Evolutionary conservation across 2,888 invertebrate genomes (phyloP).

Genomic region (Cephus spinipes): DNA sequence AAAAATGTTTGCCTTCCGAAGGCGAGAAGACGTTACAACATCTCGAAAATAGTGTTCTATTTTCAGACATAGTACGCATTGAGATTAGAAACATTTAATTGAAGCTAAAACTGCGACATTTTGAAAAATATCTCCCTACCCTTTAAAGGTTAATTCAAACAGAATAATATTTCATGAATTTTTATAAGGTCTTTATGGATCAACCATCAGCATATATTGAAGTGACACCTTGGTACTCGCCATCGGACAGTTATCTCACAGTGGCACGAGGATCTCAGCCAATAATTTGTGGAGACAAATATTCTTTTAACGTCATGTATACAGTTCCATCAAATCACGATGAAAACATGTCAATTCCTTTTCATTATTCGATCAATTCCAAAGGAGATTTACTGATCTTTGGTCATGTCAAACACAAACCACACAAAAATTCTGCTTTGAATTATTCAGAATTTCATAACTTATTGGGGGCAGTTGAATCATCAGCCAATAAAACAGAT

Average conservation of each 20-base stretch:
- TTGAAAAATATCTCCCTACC: no score
- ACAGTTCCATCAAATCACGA: constrained; percentile 47
- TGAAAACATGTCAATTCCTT: constrained; percentile 49
- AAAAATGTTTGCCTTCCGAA: no score
- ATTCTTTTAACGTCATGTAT: constrained; percentile 63
- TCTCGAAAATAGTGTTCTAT: no score
- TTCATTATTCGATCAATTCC: constrained; percentile 61
- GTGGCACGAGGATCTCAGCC: constrained; percentile 58
- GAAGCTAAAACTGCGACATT: no score
- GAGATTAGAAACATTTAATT: no score
- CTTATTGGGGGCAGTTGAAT: constrained; percentile 50
- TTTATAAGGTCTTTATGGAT: constrained; percentile 58
- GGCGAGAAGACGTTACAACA: no score
- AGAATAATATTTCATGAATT: no score
- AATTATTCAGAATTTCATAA: constrained; percentile 61
- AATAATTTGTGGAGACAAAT: constrained; percentile 60
- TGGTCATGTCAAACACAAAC: constrained; percentile 60
- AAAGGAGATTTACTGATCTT: constrained; percentile 59
- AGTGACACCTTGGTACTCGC: constrained; percentile 61
- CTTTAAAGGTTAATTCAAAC: no score
- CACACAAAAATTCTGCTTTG: constrained; percentile 54
- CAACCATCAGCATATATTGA: constrained; percentile 62
- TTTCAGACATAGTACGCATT: no score
- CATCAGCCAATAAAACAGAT: constrained; percentile 48
- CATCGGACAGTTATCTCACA: constrained; percentile 58